phyloP scores from a whole-genome alignment of 2,113 vertebrate genomes.

The Callionymus lyra region DNA sequence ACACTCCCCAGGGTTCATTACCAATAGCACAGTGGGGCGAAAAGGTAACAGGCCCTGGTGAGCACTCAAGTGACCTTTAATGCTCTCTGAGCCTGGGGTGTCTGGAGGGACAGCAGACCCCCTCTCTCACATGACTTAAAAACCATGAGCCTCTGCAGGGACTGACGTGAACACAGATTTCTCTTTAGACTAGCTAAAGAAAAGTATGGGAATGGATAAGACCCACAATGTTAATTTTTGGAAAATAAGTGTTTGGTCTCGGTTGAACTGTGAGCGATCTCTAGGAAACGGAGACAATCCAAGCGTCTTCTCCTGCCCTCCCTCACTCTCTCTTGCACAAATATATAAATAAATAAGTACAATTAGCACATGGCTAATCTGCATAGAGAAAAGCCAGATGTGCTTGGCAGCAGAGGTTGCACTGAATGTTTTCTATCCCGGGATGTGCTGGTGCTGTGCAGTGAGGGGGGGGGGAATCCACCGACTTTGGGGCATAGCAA shows the following conservation, averaged over 20 bases:
- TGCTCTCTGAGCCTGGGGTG: slow-evolving; percentile 50
- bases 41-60: slow-evolving; percentile 23
- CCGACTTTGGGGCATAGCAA: slow-evolving; percentile 21
- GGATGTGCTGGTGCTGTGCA: slow-evolving; percentile 59
- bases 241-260: too few relatives aligned
- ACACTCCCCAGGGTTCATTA: slow-evolving; percentile 53
- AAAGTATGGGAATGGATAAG: too few relatives aligned
- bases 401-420: slow-evolving; percentile 78
- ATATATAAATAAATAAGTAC: slow-evolving; percentile 72
- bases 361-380: slow-evolving; percentile 98
- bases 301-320: slow-evolving; percentile 31
- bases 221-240: too few relatives aligned
- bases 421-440: slow-evolving; percentile 66
- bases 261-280: too few relatives aligned
- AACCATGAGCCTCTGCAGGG: background rate
- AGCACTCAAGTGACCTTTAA: slow-evolving; percentile 42
- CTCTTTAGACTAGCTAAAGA: too few relatives aligned
- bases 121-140: slow-evolving; percentile 7
- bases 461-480: too few relatives aligned
- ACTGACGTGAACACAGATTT: too few relatives aligned
- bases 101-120: slow-evolving; percentile 11
- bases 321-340: slow-evolving; percentile 15
- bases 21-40: slow-evolving; percentile 13
- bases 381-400: slow-evolving; percentile 80
- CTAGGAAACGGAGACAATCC: too few relatives aligned